Base-by-base conservation (phyloP, 1,140 invertebrate genomes). In the Artemia franciscana region DNA sequence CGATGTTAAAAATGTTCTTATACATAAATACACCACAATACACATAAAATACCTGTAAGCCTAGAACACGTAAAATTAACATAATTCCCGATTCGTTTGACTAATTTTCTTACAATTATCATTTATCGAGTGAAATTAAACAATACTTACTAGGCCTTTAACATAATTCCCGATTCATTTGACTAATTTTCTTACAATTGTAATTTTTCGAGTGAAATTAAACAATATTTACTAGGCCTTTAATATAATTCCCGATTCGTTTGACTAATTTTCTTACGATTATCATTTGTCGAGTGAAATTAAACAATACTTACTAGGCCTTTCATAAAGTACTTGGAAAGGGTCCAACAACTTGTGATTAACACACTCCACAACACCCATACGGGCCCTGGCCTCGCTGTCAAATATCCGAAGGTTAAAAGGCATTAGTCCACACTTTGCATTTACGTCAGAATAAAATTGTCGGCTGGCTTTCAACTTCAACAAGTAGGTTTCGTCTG, bases 351-450 rank as follows among this genome's bases (percentile, higher is more conserved):
- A 79, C 72, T 93, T 94, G 74, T 98, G 93, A 70, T 90, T 93
- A 26, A 96, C 88, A 79, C 95, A 99, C 76, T 99, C 96, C 56
- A 91, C 82, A 60, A 98, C 88, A 27, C 94, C 95, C 83, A 99
- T 84, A 73, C 90, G 88, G 4, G 96, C 93, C 73, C 93, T 96
- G 60, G 86, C 93, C 73, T 98, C 94, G 71, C 98, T 93, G 68
- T 96, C 90, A 72, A 96, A 95, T 67, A 82, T 82, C 66, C 89
- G 81, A 63, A 89, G 75, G 72, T 88, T 89, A 73, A 90, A 91
- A 9, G 88, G 86, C 92, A 98, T 97, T 64, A 84, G 82, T 59
- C 90, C 90, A 75, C 93, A 88, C 74, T 91, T 93, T 68, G 92
- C 88, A 24, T 26, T 30, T 64, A 79, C 77, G 79, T 98, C 93